Conservation (phyloP, 2,113 vertebrate genomes). For the Neolamprologus longior region DNA sequence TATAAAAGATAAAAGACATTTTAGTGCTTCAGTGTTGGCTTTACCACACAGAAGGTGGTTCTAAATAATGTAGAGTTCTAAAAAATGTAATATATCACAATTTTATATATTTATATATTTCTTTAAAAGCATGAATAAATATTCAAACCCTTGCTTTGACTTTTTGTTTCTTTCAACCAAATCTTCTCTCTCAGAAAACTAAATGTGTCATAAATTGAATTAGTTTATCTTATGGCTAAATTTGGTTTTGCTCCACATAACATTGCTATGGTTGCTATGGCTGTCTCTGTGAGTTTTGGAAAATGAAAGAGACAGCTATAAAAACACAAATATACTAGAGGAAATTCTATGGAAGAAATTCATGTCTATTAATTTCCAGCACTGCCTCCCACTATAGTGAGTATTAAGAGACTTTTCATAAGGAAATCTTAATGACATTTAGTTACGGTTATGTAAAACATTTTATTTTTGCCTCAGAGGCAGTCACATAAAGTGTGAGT, state of each 20-base stretch:
- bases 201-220: neutral
- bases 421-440: neutral
- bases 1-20: neutral
- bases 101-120: neutral
- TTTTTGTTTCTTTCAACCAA: neutral
- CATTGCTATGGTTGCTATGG: neutral
- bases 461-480: neutral
- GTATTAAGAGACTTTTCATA: neutral
- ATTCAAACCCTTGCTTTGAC: neutral
- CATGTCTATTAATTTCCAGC: neutral
- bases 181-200: neutral
- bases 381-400: neutral
- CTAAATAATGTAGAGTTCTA: neutral
- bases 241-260: neutral
- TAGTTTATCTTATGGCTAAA: neutral
- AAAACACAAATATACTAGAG: neutral
- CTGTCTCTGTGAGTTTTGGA: neutral
- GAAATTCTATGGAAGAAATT: neutral
- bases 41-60: neutral
- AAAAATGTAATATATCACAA: neutral
- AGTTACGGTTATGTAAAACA: neutral
- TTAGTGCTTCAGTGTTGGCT: neutral
- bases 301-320: neutral
- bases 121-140: neutral
- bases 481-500: neutral